Conservation (phyloP, 2,113 vertebrate species). For the Ptyas mucosa region DNA sequence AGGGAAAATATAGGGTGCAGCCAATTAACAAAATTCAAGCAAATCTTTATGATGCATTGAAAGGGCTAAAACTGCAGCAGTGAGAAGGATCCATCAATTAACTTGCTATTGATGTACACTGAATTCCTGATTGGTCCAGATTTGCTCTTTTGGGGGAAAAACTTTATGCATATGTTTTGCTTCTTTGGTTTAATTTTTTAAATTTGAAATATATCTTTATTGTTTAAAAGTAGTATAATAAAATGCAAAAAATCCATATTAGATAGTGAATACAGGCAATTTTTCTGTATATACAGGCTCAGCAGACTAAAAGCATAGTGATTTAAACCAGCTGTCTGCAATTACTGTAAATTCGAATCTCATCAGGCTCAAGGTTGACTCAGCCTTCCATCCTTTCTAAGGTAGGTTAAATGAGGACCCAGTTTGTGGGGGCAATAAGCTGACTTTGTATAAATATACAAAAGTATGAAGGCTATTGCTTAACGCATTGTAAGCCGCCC, state of each 20-base stretch:
- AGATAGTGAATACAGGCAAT: neutral
- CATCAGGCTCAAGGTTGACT: too few relatives aligned
- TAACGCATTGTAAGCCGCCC: too few relatives aligned
- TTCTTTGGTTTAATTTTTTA: neutral
- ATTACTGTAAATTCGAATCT: too few relatives aligned
- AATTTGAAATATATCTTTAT: neutral
- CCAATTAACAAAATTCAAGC: neutral
- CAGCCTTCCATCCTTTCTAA: too few relatives aligned
- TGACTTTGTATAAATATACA: too few relatives aligned
- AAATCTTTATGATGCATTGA: neutral
- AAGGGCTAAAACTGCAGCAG: neutral
- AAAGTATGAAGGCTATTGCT: too few relatives aligned
- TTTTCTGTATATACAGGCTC: too few relatives aligned
- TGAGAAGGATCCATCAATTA: neutral
- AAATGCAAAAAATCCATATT: neutral
- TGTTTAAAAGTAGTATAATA: neutral
- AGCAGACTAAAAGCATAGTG: too few relatives aligned
- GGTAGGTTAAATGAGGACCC: too few relatives aligned
- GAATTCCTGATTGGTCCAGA: neutral
- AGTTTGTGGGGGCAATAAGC: too few relatives aligned
- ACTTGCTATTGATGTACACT: neutral
- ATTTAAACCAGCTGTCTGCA: too few relatives aligned
- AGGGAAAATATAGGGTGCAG: neutral
- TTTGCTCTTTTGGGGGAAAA: neutral
- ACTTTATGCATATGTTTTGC: neutral